Percentiles rank a stretch among this genome's conserved stretches.
These are phyloP conservation scores for Hydropsyche tenuis DNA, from an alignment of 1,140 invertebrate genomes.

Conservation along the genomic window DNA sequence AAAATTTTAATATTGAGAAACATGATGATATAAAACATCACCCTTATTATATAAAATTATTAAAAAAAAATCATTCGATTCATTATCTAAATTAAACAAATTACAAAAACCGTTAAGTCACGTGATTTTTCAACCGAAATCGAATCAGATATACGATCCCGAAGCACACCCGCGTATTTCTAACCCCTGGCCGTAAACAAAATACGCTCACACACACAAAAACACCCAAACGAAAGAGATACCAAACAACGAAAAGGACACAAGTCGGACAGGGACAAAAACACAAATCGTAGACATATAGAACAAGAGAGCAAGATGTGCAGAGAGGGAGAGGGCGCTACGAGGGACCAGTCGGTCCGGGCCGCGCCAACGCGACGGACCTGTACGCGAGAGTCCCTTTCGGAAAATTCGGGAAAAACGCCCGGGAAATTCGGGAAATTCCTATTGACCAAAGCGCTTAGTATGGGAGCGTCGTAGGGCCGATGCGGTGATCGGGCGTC, in stretches of 20 bases:
- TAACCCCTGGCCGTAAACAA: conserved; percentile 21
- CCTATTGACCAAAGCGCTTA: no score
- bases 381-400: neutral
- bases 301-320: neutral
- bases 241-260: no score
- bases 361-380: neutral
- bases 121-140: neutral
- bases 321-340: neutral
- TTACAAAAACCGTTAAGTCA: no score
- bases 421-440: conserved; percentile 5
- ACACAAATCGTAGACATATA: no score
- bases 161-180: neutral
- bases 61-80: neutral
- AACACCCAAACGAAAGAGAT: no score
- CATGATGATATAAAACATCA: no score
- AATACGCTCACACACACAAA: neutral
- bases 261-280: no score
- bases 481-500: no score
- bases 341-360: conserved; percentile 5
- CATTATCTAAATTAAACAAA: no score
- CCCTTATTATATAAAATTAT: neutral
- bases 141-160: neutral
- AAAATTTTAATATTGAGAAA: no score
- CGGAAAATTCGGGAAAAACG: neutral
- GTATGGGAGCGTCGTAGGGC: no score